Conservation (phyloP, 2,797 vertebrate species). For the Helicolenus hilgendorfi region DNA sequence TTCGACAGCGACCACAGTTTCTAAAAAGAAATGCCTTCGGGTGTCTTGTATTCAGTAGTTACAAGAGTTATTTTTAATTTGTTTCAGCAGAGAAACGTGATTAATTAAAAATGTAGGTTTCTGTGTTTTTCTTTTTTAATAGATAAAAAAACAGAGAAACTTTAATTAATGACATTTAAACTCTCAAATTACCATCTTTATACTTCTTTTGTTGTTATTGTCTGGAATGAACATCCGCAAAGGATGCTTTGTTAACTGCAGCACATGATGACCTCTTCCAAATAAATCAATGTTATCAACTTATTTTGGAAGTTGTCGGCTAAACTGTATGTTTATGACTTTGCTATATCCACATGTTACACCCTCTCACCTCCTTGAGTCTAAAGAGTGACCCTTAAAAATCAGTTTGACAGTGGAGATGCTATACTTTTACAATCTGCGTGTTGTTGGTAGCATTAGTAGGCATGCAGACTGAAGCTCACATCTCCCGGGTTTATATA, state of each 20-base stretch:
- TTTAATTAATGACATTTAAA: constrained; percentile 16
- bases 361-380: background rate
- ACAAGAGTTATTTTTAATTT: background rate
- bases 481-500: constrained; percentile 26
- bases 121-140: background rate
- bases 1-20: background rate
- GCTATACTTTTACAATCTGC: constrained; percentile 27
- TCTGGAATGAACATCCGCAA: background rate
- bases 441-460: constrained; percentile 38
- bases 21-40: background rate
- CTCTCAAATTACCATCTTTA: background rate
- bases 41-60: background rate
- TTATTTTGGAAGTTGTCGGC: background rate
- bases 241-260: background rate
- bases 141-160: background rate
- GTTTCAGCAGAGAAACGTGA: background rate
- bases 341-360: background rate
- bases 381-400: constrained; percentile 24
- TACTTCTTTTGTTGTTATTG: background rate
- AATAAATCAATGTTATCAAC: constrained; percentile 4
- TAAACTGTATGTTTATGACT: constrained; percentile 2
- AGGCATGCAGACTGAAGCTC: constrained; percentile 22
- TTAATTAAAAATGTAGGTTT: background rate
- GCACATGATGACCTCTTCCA: background rate
- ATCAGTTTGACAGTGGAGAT: constrained; percentile 23